Percentiles rank a stretch among this genome's conserved stretches.
Conservation (phyloP, 2,888 invertebrate species). For the Harpalus rufipes region DNA sequence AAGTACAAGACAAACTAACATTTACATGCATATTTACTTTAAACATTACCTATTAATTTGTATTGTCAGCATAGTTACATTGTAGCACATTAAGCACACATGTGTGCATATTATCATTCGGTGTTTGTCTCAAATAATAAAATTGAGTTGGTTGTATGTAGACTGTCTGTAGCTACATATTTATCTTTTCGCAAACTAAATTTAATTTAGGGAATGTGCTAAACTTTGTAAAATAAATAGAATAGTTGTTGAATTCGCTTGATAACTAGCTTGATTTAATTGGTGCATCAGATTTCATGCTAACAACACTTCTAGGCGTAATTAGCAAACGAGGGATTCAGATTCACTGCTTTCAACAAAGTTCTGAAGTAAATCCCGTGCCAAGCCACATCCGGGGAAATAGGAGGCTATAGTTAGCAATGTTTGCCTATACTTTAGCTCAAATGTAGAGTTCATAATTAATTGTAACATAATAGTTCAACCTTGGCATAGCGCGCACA, state of each 20-base stretch:
- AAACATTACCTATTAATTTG: neutral
- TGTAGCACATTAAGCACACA: neutral
- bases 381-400: neutral
- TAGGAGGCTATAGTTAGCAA: neutral
- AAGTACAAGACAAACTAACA: neutral
- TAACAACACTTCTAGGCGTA: conserved; percentile 59
- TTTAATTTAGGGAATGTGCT: neutral
- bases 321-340: conserved; percentile 53
- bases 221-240: conserved; percentile 35
- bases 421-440: neutral
- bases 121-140: neutral
- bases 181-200: conserved; percentile 8
- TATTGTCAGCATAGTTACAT: neutral
- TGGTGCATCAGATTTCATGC: conserved; percentile 60
- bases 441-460: neutral
- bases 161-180: neutral
- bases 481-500: neutral
- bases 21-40: neutral
- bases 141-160: neutral
- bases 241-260: conserved; percentile 35
- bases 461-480: neutral
- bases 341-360: conserved; percentile 28
- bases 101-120: no score
- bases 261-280: conserved; percentile 57
- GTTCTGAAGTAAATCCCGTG: conserved; percentile 18